Evolutionary conservation across 2,888 invertebrate genomes (phyloP), one percentile per base, ranked within the genome.

Genomic region (Trichopoda pennipes): DNA sequence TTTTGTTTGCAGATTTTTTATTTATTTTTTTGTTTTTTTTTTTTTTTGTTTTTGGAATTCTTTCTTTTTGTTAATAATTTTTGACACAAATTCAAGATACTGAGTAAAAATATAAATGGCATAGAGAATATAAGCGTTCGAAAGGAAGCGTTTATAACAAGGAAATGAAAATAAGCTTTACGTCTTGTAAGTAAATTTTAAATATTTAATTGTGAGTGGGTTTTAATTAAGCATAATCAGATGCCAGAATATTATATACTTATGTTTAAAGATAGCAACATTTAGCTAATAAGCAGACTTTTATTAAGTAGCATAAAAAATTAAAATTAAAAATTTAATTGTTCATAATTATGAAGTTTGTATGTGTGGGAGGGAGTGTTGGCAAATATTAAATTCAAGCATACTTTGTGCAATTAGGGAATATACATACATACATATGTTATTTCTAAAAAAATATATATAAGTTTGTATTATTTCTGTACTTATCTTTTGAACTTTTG

Each of bases 151-250:
- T 75, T 75, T 51, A 60, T 42, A 64, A 77, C 64, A 55, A 66
- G 64, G 70, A 81, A 78, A 47, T 78, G 55, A 66, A 72, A 78
- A 72, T 81, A 73, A 83, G 70, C 81, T 51, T 17, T 17, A 49
- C 23, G 47, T 66, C 38, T 49, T 16, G 16, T 38, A 66, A 58
- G n/a, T 64, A 56, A 44, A 47, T 74, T 64, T 21, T 44, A 38
- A 56, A 49, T 64, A 2, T 47, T 44, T 58, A 68, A 60, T 51
- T 68, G 42, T 42, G 28, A 51, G 75, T 68, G 66, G 56, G 49
- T 49, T 72, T 53, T 56, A 66, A 75, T 75, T 66, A 66, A 53
- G 58, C 32, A 56, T 55, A 49, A 32, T 32, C 42, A 55, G 44
- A 55, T 74, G 49, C 3, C 16, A 63, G 17, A 12, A 19, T 21